Evolutionary conservation across 2,797 vertebrate species (phyloP).

Genomic region (Mus caroli): DNA sequence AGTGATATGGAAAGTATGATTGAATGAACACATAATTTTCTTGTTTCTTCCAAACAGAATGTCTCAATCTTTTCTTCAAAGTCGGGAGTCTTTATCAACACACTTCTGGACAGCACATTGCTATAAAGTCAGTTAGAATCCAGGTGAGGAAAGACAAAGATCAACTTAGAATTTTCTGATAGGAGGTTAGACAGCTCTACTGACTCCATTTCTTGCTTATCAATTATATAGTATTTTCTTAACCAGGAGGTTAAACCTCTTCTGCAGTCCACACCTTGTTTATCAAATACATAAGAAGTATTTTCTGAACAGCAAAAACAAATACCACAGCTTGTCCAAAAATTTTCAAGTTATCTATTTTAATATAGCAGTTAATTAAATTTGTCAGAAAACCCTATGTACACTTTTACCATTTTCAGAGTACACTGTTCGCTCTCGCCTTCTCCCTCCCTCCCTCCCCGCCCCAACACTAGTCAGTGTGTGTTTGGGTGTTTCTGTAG

Average conservation of each 20-base stretch:
- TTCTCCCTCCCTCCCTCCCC: no score
- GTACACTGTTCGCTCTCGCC: background rate
- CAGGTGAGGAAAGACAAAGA: background rate
- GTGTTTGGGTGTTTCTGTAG: background rate
- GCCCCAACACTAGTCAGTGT: background rate
- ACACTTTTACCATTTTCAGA: background rate
- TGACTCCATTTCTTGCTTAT: background rate
- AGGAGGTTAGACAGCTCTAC: background rate
- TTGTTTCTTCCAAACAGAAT: slow-evolving; percentile 31
- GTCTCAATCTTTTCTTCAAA: background rate
- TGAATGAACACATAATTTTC: slow-evolving; percentile 19
- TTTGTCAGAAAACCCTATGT: background rate
- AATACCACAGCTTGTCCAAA: background rate
- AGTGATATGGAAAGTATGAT: slow-evolving; percentile 22
- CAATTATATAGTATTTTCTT: background rate
- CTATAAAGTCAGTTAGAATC: background rate
- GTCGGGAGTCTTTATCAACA: background rate
- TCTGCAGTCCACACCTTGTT: background rate
- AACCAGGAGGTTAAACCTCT: background rate
- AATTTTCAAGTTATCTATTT: background rate
- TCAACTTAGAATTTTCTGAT: background rate
- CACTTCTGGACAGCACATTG: background rate
- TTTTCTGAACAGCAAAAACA: background rate
- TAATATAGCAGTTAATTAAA: slow-evolving; percentile 15
- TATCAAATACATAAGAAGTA: slow-evolving; percentile 17